A percentile compares a stretch with the other conserved stretches of the same genome.
Evolutionary conservation across 1,140 invertebrate genomes (phyloP).

Genomic region (Armadillidium nasatum): DNA sequence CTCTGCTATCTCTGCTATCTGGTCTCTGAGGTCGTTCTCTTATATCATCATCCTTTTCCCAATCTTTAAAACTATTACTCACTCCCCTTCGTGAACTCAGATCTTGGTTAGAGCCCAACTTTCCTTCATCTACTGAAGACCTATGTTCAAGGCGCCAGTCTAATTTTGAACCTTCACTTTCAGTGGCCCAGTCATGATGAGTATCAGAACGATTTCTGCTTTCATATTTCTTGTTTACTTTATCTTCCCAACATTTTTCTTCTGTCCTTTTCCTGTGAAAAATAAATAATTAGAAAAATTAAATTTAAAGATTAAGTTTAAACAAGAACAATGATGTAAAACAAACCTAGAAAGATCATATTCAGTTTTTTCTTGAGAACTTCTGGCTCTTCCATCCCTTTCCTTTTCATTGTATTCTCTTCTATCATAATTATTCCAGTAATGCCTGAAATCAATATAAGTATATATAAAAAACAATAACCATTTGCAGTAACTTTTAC

Average conservation of each 20-base stretch:
- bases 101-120: background rate
- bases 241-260: background rate
- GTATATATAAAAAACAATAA: background rate
- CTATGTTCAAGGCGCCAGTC: slow-evolving; percentile 10
- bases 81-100: slow-evolving; percentile 14
- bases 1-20: slow-evolving; percentile 46
- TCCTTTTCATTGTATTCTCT: background rate
- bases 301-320: too few species aligned
- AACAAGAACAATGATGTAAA: too few species aligned
- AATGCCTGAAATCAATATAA: background rate
- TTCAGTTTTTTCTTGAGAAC: background rate
- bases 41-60: slow-evolving; percentile 38
- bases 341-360: too few species aligned
- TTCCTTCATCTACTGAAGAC: slow-evolving; percentile 18
- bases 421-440: background rate
- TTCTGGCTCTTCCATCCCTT: background rate
- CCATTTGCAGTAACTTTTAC: too few species aligned
- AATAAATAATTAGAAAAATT: too few species aligned
- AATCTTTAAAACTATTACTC: slow-evolving; percentile 35
- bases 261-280: background rate
- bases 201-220: background rate
- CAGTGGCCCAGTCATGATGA: background rate
- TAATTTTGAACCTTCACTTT: slow-evolving; percentile 3
- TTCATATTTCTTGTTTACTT: background rate
- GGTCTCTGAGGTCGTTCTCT: slow-evolving; percentile 44